Percentiles rank a stretch among this genome's conserved stretches.
Conservation (phyloP, 2,797 vertebrate species). For the Steatocranus sp. region DNA sequence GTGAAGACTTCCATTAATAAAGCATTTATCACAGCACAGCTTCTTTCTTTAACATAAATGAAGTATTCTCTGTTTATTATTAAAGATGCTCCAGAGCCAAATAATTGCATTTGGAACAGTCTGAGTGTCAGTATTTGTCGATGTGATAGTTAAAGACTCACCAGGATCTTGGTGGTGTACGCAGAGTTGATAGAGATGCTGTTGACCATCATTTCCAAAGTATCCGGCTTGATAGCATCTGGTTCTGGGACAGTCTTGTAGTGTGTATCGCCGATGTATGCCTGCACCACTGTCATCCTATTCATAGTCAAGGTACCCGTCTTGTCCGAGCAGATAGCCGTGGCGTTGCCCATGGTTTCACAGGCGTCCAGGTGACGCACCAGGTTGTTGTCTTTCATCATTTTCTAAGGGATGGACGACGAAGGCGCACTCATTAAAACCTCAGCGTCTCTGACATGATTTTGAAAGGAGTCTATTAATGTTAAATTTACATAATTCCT, state of each 20-base stretch:
- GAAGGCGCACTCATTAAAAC: neutral
- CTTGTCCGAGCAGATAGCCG: conserved; percentile 98
- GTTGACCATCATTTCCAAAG: conserved; percentile 84
- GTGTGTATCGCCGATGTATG: conserved; percentile 81
- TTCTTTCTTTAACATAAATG: neutral
- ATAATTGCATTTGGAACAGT: neutral
- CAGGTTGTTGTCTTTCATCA: conserved; percentile 99
- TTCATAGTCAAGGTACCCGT: conserved; percentile 96
- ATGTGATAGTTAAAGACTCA: conserved; percentile 51
- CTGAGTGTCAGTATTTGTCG: neutral
- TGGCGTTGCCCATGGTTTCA: conserved; percentile 98
- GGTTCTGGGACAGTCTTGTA: conserved; percentile 84
- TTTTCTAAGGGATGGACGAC: conserved; percentile 81
- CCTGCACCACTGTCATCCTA: conserved; percentile 97
- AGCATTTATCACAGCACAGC: neutral
- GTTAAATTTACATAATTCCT: neutral
- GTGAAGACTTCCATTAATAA: neutral
- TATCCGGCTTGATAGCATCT: conserved; percentile 76
- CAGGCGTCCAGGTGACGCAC: conserved; percentile 95
- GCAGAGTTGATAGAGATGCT: conserved; percentile 94
- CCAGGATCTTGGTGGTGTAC: conserved; percentile 97
- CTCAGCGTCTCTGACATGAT: neutral
- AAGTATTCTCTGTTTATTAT: neutral
- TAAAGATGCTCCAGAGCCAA: neutral
- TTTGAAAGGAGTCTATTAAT: neutral